Percentiles rank a stretch among this genome's conserved stretches.
phyloP scores from a whole-genome alignment of 2,888 invertebrate genomes.

The Beris chalybata region DNA sequence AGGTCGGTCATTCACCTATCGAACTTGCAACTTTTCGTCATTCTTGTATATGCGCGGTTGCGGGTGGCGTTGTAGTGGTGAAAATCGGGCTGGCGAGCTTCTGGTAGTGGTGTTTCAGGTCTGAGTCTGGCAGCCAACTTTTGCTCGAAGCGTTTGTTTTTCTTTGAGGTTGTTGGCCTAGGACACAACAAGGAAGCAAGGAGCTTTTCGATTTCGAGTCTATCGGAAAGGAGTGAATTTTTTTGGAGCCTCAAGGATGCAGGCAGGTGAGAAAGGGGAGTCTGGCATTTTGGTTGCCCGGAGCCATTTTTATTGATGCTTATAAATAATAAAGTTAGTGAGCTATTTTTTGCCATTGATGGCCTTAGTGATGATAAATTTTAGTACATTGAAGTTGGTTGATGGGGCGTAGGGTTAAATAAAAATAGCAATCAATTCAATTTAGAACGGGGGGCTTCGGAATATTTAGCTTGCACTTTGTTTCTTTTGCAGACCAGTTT shows the following conservation, averaged over 20 bases:
- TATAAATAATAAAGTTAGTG: no score
- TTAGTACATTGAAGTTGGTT: no score
- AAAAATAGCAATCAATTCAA: no score
- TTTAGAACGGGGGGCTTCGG: no score
- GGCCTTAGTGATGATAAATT: no score
- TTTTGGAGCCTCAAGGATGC: not conserved
- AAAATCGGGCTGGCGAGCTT: not conserved
- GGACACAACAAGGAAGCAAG: conserved; percentile 3
- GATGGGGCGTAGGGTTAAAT: no score
- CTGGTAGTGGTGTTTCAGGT: not conserved
- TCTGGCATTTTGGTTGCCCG: not conserved
- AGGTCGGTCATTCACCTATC: conserved; percentile 58
- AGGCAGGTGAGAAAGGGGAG: not conserved
- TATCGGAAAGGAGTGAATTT: not conserved
- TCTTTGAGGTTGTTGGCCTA: conserved; percentile 33
- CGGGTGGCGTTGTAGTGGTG: not conserved
- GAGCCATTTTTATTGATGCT: not conserved
- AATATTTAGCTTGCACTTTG: no score
- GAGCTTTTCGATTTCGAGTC: conserved; percentile 1
- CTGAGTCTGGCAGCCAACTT: not conserved
- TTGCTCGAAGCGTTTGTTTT: conserved; percentile 24
- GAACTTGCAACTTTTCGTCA: conserved; percentile 47
- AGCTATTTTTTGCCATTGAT: no score
- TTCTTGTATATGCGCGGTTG: conserved; percentile 12
- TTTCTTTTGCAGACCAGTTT: no score